Evolutionary conservation across 2,888 invertebrate species (phyloP).

Genomic region (Tetropium fuscum): DNA sequence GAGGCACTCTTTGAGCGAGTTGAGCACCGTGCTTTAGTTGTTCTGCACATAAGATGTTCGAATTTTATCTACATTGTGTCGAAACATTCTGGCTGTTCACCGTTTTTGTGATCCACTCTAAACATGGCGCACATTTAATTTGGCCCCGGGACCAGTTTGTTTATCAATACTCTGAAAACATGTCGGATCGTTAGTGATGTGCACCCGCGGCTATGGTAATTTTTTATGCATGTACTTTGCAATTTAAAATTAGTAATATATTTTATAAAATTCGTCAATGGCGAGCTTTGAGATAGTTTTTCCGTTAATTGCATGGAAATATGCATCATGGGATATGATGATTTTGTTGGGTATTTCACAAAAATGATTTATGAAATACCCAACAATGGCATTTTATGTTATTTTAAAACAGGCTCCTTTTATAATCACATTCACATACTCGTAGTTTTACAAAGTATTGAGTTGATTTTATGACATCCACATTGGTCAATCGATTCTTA

Average conservation of each 20-base stretch:
- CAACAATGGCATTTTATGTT: too few relatives aligned
- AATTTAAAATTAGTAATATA: constrained; percentile 48
- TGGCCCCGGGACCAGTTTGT: constrained; percentile 59
- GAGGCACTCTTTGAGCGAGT: constrained; percentile 59
- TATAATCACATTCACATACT: too few relatives aligned
- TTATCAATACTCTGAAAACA: constrained; percentile 59
- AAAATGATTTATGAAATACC: too few relatives aligned
- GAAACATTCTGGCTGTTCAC: constrained; percentile 56
- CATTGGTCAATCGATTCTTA: too few relatives aligned
- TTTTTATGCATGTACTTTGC: constrained; percentile 51
- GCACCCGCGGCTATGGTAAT: constrained; percentile 45
- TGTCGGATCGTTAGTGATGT: constrained; percentile 58
- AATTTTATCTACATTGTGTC: constrained; percentile 62
- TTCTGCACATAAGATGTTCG: constrained; percentile 61
- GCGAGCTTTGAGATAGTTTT: background rate
- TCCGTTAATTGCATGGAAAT: constrained; percentile 1
- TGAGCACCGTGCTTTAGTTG: constrained; percentile 46
- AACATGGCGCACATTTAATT: constrained; percentile 60
- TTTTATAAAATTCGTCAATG: constrained; percentile 39
- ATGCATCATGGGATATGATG: too few relatives aligned
- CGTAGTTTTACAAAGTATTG: too few relatives aligned
- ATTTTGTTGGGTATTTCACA: background rate
- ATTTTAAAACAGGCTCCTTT: too few relatives aligned
- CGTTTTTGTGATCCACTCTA: constrained; percentile 55
- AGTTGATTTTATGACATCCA: too few relatives aligned